phyloP scores from a whole-genome alignment of 2,888 invertebrate genomes.

The Monoplex corrugatus region DNA sequence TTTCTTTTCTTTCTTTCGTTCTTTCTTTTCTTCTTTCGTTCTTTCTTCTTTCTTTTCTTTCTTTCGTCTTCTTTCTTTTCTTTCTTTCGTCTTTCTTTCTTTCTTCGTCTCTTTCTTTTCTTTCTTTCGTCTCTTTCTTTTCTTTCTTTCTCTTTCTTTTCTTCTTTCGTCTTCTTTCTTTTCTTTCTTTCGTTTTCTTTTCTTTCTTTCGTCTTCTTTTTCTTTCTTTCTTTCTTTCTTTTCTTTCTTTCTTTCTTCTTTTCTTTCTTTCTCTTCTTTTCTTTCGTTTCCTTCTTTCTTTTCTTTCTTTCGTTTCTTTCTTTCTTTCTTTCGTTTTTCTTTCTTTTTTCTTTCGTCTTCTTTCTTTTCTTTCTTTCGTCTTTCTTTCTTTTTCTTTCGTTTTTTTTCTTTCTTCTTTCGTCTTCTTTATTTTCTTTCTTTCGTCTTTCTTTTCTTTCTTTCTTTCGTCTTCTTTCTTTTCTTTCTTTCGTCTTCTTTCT shows the following conservation, averaged over 20 bases:
- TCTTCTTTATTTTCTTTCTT: background rate
- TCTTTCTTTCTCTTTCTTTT: background rate
- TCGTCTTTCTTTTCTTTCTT: background rate
- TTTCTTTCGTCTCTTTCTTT: background rate
- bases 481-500: background rate
- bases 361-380: background rate
- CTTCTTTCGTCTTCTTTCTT: background rate
- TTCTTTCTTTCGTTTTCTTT: background rate
- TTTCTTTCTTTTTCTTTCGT: too few species aligned
- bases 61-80: background rate
- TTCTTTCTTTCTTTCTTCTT: background rate
- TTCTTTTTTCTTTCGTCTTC: background rate
- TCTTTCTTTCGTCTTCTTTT: background rate
- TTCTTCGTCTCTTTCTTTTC: background rate
- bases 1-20: too few species aligned
- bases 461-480: background rate
- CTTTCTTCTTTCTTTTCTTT: background rate
- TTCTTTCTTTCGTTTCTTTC: background rate
- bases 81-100: background rate
- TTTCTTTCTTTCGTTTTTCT: background rate
- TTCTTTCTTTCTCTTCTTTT: background rate
- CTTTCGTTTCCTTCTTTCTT: background rate
- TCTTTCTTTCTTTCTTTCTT: background rate
- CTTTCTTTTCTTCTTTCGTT: background rate
- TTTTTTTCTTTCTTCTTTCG: background rate